Conservation (phyloP, 2,797 vertebrate genomes). For the Champsocephalus esox region DNA sequence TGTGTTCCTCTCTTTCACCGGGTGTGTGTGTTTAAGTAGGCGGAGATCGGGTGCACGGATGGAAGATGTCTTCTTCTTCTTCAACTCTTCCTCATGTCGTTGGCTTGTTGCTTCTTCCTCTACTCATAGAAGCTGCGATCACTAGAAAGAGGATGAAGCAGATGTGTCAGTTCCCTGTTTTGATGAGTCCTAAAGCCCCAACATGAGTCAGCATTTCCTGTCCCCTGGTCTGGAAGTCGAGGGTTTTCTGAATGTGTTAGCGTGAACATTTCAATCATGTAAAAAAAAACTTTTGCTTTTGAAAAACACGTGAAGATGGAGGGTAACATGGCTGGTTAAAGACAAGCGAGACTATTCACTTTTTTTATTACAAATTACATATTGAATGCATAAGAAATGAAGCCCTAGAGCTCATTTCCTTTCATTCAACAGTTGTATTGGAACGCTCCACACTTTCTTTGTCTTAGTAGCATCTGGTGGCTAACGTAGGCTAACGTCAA, state of each 20-base stretch:
- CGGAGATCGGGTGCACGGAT: not conserved
- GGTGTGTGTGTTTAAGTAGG: slow-evolving; percentile 23
- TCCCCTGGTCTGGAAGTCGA: too few relatives aligned
- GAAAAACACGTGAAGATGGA: slow-evolving; percentile 1
- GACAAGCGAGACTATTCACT: not conserved
- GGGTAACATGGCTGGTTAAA: not conserved
- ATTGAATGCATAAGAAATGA: not conserved
- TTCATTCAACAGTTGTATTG: not conserved
- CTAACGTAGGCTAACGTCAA: not conserved
- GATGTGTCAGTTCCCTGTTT: not conserved
- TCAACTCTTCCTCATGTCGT: slow-evolving; percentile 17
- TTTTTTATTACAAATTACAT: not conserved
- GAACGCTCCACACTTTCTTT: not conserved
- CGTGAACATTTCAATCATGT: not conserved
- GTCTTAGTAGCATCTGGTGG: not conserved
- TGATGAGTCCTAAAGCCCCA: too few relatives aligned
- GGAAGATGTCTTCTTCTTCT: slow-evolving; percentile 19
- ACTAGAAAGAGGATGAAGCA: slow-evolving; percentile 48
- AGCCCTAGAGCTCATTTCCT: not conserved
- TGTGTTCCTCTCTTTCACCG: too few relatives aligned
- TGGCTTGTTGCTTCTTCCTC: slow-evolving; percentile 21
- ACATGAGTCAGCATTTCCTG: too few relatives aligned
- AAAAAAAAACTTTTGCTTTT: not conserved
- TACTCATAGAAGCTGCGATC: slow-evolving; percentile 80
- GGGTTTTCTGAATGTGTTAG: too few relatives aligned